Percentiles rank a stretch among this genome's conserved stretches.
Evolutionary conservation across 2,888 invertebrate species (phyloP).

Genomic region (Heliconius sara): DNA sequence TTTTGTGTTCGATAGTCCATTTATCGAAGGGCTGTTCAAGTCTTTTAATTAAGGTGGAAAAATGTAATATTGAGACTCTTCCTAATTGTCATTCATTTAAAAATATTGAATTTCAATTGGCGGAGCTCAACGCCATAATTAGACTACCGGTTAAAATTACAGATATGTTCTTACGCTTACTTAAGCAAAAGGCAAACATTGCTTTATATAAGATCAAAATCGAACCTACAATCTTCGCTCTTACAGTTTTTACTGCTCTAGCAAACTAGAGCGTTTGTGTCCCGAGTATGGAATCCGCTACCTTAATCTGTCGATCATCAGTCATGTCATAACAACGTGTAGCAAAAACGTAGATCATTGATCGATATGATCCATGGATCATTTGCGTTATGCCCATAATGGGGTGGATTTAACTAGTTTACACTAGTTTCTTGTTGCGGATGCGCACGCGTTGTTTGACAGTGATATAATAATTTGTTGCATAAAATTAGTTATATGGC

Average conservation of each 20-base stretch:
- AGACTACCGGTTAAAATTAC: too few species aligned
- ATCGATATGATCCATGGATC: conserved; percentile 62
- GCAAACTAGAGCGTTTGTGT: neutral
- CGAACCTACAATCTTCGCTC: neutral
- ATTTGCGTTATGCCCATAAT: conserved; percentile 50
- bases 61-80: neutral
- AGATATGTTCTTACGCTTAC: too few species aligned
- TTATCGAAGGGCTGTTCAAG: too few species aligned
- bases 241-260: neutral
- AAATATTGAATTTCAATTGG: neutral
- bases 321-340: conserved; percentile 43
- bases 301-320: conserved; percentile 41
- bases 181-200: too few species aligned
- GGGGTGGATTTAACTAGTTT: conserved; percentile 11
- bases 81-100: neutral
- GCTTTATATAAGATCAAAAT: neutral
- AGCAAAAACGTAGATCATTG: conserved; percentile 48
- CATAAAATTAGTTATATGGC: neutral
- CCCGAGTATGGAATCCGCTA: conserved; percentile 43
- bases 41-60: too few species aligned
- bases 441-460: conserved; percentile 16
- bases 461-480: conserved; percentile 14
- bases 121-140: neutral
- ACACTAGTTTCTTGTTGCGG: conserved; percentile 21
- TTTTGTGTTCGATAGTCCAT: too few species aligned